Percentiles rank a stretch among this genome's conserved stretches.
phyloP scores from a whole-genome alignment of 2,797 vertebrate genomes.

The Anomalospiza imberbis region DNA sequence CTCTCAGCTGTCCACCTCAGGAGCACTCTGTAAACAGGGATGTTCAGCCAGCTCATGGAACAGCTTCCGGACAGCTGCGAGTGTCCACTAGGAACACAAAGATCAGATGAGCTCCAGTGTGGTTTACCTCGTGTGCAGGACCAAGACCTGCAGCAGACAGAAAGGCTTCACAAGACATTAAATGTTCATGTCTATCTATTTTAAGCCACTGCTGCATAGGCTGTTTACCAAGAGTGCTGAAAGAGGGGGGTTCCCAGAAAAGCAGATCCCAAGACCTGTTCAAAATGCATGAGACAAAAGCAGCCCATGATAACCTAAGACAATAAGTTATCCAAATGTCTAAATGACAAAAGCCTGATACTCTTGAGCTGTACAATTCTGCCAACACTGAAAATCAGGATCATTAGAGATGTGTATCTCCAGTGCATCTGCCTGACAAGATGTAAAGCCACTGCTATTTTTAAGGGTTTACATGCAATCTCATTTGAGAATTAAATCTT shows the following conservation, averaged over 20 bases:
- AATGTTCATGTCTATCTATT: neutral
- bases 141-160: neutral
- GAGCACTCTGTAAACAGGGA: neutral
- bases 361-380: neutral
- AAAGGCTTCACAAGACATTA: neutral
- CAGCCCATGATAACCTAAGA: neutral
- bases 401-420: neutral
- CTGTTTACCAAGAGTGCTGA: neutral
- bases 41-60: neutral
- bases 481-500: neutral
- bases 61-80: neutral
- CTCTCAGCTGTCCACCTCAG: neutral
- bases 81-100: neutral
- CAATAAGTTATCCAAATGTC: neutral
- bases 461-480: neutral
- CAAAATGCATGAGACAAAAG: neutral
- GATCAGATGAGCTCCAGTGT: neutral
- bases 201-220: neutral
- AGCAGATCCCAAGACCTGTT: neutral
- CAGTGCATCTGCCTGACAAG: neutral
- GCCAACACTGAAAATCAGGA: neutral
- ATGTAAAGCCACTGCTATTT: neutral
- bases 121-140: fast-evolving
- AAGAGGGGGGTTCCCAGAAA: neutral
- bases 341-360: neutral